phyloP scores from a whole-genome alignment of 2,797 vertebrate genomes.

The Hybognathus amarus region DNA sequence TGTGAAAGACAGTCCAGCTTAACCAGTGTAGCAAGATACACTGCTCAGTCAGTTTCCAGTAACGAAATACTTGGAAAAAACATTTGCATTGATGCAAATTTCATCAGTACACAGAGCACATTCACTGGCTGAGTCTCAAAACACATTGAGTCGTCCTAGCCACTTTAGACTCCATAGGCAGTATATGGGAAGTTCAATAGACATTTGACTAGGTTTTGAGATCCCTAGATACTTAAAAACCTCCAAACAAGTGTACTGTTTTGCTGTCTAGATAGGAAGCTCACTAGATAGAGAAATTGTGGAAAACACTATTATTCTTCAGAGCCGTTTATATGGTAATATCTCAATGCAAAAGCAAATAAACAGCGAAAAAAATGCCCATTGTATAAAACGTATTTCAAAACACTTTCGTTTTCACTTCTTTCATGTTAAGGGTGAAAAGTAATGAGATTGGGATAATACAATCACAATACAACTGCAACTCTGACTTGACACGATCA shows the following conservation, averaged over 20 bases:
- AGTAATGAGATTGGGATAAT: background rate
- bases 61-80: background rate
- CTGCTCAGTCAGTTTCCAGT: background rate
- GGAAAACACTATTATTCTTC: background rate
- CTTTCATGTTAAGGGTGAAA: background rate
- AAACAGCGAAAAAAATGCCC: background rate
- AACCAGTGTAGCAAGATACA: conserved; percentile 5
- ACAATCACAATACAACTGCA: no score
- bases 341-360: background rate
- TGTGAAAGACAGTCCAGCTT: background rate
- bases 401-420: conserved; percentile 43
- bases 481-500: background rate
- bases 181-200: background rate
- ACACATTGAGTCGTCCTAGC: background rate
- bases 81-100: conserved; percentile 6
- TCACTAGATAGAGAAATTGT: background rate
- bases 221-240: background rate
- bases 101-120: background rate
- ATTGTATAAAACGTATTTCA: background rate
- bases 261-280: background rate
- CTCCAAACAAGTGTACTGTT: background rate
- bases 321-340: background rate
- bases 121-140: background rate
- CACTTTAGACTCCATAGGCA: background rate
- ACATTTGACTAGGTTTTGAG: background rate